A percentile compares a stretch with the other conserved stretches of the same genome.
Conservation (phyloP, 2,888 invertebrate species). For the Xestoiulus laeticollis region DNA sequence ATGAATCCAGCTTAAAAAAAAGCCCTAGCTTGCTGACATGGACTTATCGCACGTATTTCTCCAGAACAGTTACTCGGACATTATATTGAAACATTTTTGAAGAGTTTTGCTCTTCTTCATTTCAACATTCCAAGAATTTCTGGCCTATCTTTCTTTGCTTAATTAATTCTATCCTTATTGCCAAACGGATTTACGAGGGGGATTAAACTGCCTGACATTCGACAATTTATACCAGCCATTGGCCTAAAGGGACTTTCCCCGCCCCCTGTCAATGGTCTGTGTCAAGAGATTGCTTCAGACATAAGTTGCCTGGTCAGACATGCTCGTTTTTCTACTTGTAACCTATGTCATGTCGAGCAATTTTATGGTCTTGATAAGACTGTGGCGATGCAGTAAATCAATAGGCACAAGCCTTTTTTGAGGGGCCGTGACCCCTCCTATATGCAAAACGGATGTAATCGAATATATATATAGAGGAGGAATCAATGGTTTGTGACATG, state of each 20-base stretch:
- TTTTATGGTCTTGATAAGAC: conserved; percentile 22
- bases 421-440: not conserved
- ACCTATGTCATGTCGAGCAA: conserved; percentile 14
- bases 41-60: not conserved
- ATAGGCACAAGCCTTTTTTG: conserved; percentile 16
- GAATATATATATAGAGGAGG: not conserved
- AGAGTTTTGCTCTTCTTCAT: not conserved
- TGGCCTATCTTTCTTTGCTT: not conserved
- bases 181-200: not conserved
- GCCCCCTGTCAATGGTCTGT: conserved; percentile 36
- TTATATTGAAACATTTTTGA: not conserved
- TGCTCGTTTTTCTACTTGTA: not conserved
- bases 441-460: conserved; percentile 41
- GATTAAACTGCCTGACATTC: not conserved
- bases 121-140: not conserved
- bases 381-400: conserved; percentile 27
- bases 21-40: not conserved
- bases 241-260: not conserved
- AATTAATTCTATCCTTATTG: not conserved
- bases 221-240: not conserved
- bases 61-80: not conserved
- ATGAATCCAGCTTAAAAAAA: not conserved
- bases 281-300: conserved; percentile 6
- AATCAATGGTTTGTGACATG: conserved; percentile 15
- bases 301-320: conserved; percentile 1